Conservation (phyloP, 2,888 invertebrate species). For the Dichetophora obliterata region DNA sequence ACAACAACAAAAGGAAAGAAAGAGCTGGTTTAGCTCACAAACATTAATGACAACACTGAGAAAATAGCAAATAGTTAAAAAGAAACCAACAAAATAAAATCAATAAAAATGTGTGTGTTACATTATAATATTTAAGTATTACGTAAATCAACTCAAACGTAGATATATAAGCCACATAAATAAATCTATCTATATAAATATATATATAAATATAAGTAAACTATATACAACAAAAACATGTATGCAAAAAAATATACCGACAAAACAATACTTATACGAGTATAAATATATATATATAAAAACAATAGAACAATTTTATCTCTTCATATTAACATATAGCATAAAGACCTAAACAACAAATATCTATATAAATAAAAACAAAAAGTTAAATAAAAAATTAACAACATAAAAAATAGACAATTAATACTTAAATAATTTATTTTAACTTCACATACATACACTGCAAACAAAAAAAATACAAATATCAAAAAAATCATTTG, state of each 20-base stretch:
- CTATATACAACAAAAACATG: not conserved
- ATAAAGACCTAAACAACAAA: constrained; percentile 43
- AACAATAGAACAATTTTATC: constrained; percentile 55
- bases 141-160: constrained; percentile 44
- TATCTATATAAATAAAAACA: not conserved
- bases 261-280: constrained; percentile 29
- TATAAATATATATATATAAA: constrained; percentile 19
- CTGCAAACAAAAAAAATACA: not conserved
- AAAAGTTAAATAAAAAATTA: not conserved
- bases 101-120: constrained; percentile 53
- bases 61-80: constrained; percentile 40
- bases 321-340: constrained; percentile 49
- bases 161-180: constrained; percentile 45
- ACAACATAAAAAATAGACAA: constrained; percentile 17
- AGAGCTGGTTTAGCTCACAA: not conserved
- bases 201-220: constrained; percentile 20
- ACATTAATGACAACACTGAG: not conserved
- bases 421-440: constrained; percentile 6
- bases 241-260: constrained; percentile 19
- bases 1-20: constrained; percentile 22
- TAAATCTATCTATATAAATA: constrained; percentile 27
- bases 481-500: not conserved
- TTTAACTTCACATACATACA: constrained; percentile 14
- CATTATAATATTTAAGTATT: constrained; percentile 45
- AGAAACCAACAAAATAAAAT: constrained; percentile 24